phyloP scores from a whole-genome alignment of 2,113 vertebrate genomes.

The Aldabrachelys gigantea region DNA sequence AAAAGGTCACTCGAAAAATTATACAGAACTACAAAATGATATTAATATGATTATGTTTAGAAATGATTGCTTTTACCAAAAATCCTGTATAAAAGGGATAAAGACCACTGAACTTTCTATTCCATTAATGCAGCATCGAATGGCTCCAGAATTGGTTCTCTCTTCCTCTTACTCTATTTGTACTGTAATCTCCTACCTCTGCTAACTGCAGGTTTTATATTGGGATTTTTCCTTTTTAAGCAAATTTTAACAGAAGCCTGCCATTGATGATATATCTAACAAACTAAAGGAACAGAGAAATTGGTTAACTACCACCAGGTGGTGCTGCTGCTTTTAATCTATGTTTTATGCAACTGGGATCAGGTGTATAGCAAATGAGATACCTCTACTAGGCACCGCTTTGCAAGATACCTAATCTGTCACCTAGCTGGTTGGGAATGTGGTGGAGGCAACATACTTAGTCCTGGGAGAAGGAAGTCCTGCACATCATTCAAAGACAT shows the following conservation, averaged over 20 bases:
- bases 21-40: background rate
- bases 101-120: background rate
- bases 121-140: background rate
- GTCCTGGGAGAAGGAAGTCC: background rate
- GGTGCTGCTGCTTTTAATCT: conserved; percentile 41
- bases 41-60: background rate
- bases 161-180: background rate
- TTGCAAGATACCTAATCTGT: background rate
- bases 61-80: background rate
- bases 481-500: background rate
- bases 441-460: background rate
- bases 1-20: background rate
- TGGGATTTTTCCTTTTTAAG: background rate
- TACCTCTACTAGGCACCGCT: accelerated
- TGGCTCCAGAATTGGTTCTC: background rate
- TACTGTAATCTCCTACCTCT: background rate
- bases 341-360: background rate
- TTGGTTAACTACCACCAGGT: conserved; percentile 44
- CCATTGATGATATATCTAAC: background rate
- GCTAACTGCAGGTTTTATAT: background rate
- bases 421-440: background rate
- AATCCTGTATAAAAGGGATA: background rate
- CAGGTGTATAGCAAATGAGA: background rate
- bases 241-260: background rate
- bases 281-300: background rate